phyloP scores from a whole-genome alignment of 1,140 invertebrate genomes.

The Drosophila ogumai region DNA sequence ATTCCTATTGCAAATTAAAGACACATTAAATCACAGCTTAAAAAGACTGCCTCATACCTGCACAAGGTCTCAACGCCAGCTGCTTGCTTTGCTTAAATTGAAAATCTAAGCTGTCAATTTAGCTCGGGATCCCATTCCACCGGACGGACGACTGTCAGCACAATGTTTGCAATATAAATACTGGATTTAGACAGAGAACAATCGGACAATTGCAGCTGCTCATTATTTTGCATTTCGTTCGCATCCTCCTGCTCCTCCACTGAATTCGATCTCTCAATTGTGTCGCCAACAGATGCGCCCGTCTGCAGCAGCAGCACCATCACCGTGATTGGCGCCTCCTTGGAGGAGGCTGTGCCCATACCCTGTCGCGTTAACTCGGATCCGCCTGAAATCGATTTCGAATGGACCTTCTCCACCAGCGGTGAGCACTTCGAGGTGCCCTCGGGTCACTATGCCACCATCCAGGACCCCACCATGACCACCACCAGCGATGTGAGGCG shows the following conservation, averaged over 20 bases:
- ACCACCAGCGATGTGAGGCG: constrained; percentile 81
- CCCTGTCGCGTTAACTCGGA: constrained; percentile 94
- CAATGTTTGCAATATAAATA: constrained; percentile 72
- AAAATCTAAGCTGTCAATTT: constrained; percentile 79
- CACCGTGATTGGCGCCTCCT: constrained; percentile 91
- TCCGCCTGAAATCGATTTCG: constrained; percentile 92
- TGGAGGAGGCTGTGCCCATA: constrained; percentile 92
- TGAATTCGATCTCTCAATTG: constrained; percentile 37
- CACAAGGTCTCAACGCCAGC: constrained; percentile 30
- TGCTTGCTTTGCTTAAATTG: constrained; percentile 71
- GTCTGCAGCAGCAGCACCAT: constrained; percentile 90
- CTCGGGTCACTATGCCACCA: constrained; percentile 86
- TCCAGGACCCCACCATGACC: constrained; percentile 81
- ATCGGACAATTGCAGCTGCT: constrained; percentile 69
- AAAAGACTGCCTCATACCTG: constrained; percentile 27
- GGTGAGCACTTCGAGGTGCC: constrained; percentile 93
- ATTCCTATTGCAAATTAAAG: neutral
- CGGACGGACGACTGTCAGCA: constrained; percentile 60
- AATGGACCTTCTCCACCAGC: constrained; percentile 95
- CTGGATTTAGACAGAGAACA: constrained; percentile 37
- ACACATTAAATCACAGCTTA: neutral
- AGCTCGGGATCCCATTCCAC: neutral
- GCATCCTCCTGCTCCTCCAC: constrained; percentile 4
- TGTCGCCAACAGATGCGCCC: constrained; percentile 89
- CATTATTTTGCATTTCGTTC: constrained; percentile 73